phyloP scores from a whole-genome alignment of 2,888 invertebrate genomes.

The Calephelis perditalis region DNA sequence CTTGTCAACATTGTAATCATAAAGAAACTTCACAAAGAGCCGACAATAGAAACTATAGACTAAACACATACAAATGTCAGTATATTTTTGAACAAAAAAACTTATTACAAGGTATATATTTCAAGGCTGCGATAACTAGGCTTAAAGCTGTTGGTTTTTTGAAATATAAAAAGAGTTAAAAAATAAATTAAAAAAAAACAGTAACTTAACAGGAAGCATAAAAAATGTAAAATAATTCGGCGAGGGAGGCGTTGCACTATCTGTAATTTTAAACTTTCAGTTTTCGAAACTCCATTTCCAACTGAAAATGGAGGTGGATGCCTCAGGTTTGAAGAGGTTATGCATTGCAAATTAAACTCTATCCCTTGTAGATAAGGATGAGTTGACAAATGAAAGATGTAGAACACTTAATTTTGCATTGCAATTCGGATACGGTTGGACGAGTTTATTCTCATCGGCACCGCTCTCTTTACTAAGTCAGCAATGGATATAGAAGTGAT shows the following conservation, averaged over 20 bases:
- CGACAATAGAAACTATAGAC: too few species aligned
- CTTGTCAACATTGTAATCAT: too few species aligned
- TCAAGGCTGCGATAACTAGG: too few species aligned
- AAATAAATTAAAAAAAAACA: too few species aligned
- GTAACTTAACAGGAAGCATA: too few species aligned
- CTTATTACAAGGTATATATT: too few species aligned
- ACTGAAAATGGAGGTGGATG: conserved; percentile 23
- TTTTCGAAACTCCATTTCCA: conserved; percentile 25
- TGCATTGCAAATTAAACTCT: conserved; percentile 1
- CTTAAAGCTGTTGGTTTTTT: too few species aligned
- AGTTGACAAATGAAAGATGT: neutral
- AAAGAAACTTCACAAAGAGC: too few species aligned
- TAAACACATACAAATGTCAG: too few species aligned
- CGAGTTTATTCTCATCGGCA: conserved; percentile 31
- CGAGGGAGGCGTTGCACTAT: conserved; percentile 19
- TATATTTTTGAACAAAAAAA: too few species aligned
- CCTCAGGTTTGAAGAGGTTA: conserved; percentile 7
- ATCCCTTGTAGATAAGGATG: neutral
- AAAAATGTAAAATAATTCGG: conserved; percentile 13
- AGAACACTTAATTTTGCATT: conserved; percentile 30
- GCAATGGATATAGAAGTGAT: conserved; percentile 23
- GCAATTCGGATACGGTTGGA: conserved; percentile 26
- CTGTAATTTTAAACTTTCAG: conserved; percentile 27
- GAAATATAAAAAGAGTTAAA: too few species aligned
- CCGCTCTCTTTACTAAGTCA: conserved; percentile 29